Conservation (phyloP, 2,113 vertebrate genomes). For the Nannospalax galili region DNA sequence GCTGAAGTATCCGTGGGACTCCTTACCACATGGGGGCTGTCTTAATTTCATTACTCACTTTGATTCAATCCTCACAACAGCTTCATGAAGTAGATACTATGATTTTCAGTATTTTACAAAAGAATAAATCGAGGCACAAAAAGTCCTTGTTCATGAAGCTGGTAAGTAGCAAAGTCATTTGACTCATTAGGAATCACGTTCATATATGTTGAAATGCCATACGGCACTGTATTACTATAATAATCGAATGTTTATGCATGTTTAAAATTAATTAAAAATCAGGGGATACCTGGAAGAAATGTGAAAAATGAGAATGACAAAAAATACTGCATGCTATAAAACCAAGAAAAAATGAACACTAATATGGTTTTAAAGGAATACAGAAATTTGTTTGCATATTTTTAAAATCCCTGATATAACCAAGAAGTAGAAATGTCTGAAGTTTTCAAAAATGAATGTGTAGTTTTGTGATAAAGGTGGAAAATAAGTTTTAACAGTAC, state of each 20-base stretch:
- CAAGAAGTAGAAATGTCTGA: background rate
- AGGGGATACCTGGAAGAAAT: background rate
- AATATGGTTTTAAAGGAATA: background rate
- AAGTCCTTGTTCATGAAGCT: background rate
- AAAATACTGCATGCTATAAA: background rate
- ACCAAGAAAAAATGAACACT: background rate
- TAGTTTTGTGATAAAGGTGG: background rate
- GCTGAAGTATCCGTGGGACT: fast-evolving
- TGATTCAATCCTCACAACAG: background rate
- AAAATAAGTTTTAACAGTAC: conserved; percentile 4
- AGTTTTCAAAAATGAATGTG: background rate
- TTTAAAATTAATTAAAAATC: background rate
- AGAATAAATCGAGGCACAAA: background rate
- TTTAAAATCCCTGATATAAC: background rate
- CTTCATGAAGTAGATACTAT: background rate
- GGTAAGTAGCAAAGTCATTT: background rate
- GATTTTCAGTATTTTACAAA: background rate
- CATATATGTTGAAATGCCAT: background rate
- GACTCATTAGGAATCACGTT: background rate
- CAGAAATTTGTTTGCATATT: background rate
- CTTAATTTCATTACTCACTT: background rate
- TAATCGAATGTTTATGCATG: background rate
- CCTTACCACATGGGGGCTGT: background rate
- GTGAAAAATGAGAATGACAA: background rate
- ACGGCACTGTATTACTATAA: too few relatives aligned